A percentile compares a stretch with the other conserved stretches of the same genome.
These are phyloP conservation scores for Onychomys torridus DNA, from an alignment of 2,797 vertebrate genomes.

Conservation along the genomic window DNA sequence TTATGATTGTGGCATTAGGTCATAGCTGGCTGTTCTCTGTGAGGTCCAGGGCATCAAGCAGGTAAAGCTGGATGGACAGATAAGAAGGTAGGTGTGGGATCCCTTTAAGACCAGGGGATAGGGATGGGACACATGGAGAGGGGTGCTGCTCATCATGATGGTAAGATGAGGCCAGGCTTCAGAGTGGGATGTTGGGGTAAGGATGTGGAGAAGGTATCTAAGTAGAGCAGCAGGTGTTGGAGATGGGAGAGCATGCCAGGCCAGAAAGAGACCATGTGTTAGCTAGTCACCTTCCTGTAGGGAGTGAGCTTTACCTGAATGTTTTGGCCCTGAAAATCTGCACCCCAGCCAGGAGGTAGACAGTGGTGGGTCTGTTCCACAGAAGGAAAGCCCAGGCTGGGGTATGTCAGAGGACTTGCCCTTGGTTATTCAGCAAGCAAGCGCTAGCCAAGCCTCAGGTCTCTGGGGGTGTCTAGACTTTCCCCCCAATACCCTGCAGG, in stretches of 20 bases:
- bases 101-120: not conserved
- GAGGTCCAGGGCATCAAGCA: not conserved
- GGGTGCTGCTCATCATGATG: not conserved
- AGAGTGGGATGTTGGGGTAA: not conserved
- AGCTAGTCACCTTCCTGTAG: not conserved
- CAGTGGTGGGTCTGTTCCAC: not conserved
- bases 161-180: not conserved
- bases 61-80: not conserved
- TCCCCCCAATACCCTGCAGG: not conserved
- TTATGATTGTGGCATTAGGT: not conserved
- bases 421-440: not conserved
- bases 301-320: accelerated
- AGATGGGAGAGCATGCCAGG: too few relatives aligned
- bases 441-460: not conserved
- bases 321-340: not conserved
- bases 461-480: not conserved
- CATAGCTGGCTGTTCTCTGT: not conserved
- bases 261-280: not conserved
- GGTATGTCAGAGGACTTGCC: not conserved
- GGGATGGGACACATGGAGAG: too few relatives aligned
- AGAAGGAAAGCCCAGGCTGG: not conserved
- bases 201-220: not conserved
- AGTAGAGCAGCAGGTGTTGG: not conserved
- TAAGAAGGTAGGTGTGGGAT: not conserved
- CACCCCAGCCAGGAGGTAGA: not conserved